Evolutionary conservation across 2,797 vertebrate genomes (phyloP), one percentile per base, ranked within the genome.

Genomic region (Lindbergichthys nudifrons): DNA sequence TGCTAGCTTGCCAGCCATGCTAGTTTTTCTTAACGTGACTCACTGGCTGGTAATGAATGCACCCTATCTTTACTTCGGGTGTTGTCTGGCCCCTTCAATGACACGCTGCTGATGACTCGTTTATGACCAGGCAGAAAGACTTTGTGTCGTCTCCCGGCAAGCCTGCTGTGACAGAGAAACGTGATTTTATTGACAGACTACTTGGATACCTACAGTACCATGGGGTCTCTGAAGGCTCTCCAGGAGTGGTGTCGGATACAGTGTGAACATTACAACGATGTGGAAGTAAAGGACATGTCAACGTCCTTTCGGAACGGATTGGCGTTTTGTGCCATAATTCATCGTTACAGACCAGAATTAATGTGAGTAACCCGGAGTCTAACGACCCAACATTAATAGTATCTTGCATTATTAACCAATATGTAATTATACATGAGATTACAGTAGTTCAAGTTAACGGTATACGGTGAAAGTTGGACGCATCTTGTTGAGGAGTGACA

Each of bases 271-370:
- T 97, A 99, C 94, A 88, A 79, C 70, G 94, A 95, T 75, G 97
- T 99, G 90, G 94, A 95, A 26, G 89, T 99, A 59, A 96, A 84
- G 83, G 96, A 99, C 93, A 97, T 99, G 95, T 96, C 97, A 66
- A 53, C 95, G 86, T 98, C 97, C 70, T 99, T 99, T 94, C 95
- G 97, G 87, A 96, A 98, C 84, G 97, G 97, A 18, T 84, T 98
- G 94, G 97, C 98, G 8, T 98, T 98, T 85, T 99, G 98, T 93
- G 98, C 98, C 79, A 97, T 99, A 72, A 97, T 99, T 48, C 97
- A 99, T 89, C 95, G 93, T 36, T 94, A 96, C 95, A 95, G 97
- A 87, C 97, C 97, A 9, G 97, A 99, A 71, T 88, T 98, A 71
- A 96, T 98, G 98, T 99, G 90, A 98, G 97, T 96, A 90, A 12